These are phyloP conservation scores for Lordiphosa clarofinis DNA, from an alignment of 1,140 invertebrate genomes.

Conservation along the genomic window DNA sequence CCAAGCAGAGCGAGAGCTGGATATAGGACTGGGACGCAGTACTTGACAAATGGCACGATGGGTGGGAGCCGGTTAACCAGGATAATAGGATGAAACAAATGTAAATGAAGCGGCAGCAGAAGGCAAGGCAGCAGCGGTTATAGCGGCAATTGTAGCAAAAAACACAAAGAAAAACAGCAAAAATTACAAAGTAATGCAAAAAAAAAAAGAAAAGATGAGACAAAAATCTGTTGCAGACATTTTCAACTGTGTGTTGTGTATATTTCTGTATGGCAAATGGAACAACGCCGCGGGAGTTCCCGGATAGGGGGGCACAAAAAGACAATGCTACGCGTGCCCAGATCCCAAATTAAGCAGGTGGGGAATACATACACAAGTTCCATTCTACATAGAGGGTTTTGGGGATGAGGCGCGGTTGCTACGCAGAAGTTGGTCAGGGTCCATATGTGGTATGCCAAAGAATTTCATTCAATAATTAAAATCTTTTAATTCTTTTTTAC, in stretches of 20 bases:
- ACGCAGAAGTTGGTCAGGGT: no score
- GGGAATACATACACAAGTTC: no score
- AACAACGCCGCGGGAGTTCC: slow-evolving; percentile 6
- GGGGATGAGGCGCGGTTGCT: no score
- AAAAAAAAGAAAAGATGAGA: slow-evolving; percentile 3
- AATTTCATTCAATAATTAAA: no score
- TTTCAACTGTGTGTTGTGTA: slow-evolving; percentile 7
- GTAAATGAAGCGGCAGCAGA: slow-evolving; percentile 15
- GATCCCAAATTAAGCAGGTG: background rate
- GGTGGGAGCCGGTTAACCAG: slow-evolving; percentile 19
- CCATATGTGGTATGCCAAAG: no score
- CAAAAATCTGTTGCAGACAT: slow-evolving; percentile 17
- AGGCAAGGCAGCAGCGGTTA: background rate
- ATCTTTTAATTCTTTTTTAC: no score
- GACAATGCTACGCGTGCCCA: slow-evolving; percentile 2
- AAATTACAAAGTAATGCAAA: background rate
- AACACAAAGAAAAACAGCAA: background rate
- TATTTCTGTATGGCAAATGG: slow-evolving; percentile 6
- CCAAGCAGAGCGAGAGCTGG: slow-evolving; percentile 4
- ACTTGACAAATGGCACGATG: slow-evolving; percentile 20
- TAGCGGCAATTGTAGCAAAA: slow-evolving; percentile 12
- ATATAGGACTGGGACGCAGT: slow-evolving; percentile 7
- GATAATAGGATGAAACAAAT: slow-evolving; percentile 19
- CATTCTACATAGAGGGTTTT: no score
- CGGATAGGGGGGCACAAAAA: background rate